These are phyloP conservation scores for Eidolon dupreanum DNA, from an alignment of 2,797 vertebrate genomes.

Conservation along the genomic window DNA sequence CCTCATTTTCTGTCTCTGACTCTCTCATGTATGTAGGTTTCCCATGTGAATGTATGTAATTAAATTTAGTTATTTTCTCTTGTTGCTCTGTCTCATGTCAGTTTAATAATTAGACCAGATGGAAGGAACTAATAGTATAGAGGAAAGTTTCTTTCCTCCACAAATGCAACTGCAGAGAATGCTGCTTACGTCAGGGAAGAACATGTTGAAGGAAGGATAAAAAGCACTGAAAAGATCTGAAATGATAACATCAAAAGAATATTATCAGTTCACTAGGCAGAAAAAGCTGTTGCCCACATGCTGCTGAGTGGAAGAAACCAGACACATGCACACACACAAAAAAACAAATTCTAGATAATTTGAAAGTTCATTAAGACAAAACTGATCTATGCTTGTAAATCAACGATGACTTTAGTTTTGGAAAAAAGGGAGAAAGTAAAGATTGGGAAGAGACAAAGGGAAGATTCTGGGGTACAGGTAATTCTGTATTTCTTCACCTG, in stretches of 20 bases:
- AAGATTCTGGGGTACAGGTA: rapidly evolving
- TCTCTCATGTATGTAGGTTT: background rate
- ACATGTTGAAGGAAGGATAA: background rate
- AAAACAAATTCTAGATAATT: background rate
- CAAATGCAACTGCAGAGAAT: background rate
- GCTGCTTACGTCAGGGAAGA: background rate
- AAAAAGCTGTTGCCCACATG: background rate
- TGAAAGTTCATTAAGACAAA: background rate
- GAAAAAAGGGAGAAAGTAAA: background rate
- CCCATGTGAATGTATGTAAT: background rate
- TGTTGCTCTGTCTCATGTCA: background rate
- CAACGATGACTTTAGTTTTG: background rate
- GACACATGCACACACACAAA: background rate
- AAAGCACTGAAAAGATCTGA: background rate
- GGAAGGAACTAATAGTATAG: background rate
- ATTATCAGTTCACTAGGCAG: background rate
- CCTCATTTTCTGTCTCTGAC: background rate
- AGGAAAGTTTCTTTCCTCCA: background rate
- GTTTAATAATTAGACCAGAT: background rate
- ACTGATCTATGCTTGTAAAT: background rate
- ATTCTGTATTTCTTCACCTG: background rate
- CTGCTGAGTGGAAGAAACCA: background rate
- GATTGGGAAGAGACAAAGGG: background rate
- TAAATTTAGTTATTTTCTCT: background rate
- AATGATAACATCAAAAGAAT: background rate